phyloP scores from a whole-genome alignment of 2,113 vertebrate genomes.

The Myrmophylax atrothorax region DNA sequence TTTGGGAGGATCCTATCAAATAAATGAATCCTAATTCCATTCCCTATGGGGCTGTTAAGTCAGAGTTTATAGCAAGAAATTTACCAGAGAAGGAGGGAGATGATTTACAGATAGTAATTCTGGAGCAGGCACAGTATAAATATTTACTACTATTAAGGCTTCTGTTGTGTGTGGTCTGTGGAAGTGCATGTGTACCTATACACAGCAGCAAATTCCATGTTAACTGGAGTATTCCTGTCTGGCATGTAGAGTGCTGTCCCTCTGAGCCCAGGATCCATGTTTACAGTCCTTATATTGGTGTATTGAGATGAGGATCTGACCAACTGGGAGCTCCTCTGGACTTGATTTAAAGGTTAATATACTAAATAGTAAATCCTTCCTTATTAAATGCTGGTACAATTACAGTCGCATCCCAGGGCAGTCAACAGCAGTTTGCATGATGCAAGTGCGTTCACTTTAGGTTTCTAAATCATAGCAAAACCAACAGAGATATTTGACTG shows the following conservation, averaged over 20 bases:
- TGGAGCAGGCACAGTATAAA: background rate
- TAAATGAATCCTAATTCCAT: background rate
- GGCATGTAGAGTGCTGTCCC: background rate
- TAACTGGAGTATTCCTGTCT: background rate
- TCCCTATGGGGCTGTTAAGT: background rate
- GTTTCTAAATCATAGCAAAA: background rate
- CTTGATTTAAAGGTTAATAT: background rate
- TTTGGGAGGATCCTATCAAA: conserved; percentile 7
- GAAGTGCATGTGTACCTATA: background rate
- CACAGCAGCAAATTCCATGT: background rate
- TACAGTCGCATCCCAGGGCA: background rate
- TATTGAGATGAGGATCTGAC: background rate
- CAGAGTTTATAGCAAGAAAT: conserved; percentile 5
- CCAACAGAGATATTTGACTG: background rate
- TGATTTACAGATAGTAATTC: background rate
- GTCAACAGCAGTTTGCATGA: background rate
- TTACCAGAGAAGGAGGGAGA: background rate
- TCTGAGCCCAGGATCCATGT: background rate
- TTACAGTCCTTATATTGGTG: background rate
- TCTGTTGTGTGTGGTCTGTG: background rate
- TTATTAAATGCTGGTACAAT: background rate
- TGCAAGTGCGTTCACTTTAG: background rate
- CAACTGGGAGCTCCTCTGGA: background rate
- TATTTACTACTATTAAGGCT: conserved; percentile 10
- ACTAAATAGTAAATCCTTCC: background rate